Evolutionary conservation across 2,888 invertebrate species (phyloP), one percentile per base, ranked within the genome.

Genomic region (Homarus gammarus): DNA sequence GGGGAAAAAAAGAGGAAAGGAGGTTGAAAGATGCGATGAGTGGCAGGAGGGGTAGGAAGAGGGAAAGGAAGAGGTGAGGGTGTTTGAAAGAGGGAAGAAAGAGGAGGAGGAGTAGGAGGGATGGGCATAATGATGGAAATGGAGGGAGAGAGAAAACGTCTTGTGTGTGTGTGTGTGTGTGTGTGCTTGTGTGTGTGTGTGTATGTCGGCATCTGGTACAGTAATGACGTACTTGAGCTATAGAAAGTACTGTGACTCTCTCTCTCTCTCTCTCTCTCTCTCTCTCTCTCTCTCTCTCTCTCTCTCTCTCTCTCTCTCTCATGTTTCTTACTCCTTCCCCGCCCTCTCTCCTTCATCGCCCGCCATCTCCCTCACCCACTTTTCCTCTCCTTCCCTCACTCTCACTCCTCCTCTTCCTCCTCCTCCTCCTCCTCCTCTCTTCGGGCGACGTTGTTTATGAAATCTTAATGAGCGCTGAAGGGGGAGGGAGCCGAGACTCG

Each of bases 121-220:
- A 56, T 8, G 18, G 31, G 38, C 1, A 6, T 2, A 6, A 38
- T 22, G n/a, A n/a, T 12, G 44, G 12, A 12, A 44, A 44, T 8
- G 44, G 12, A 12, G 12, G 12, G 44, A 12, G 12, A 44, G 44
- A 44, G 44, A 44, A 44, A 12, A 12, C 5, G 44, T 36, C n/a
- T 6, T 56, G 33, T 78, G 56, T 78, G 56, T 78, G 78, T 78
- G 78, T 78, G 78, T 78, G 78, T 78, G 56, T 78, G 78, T 44
- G 12, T 44, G 44, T 44, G 5, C n/a, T n/a, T 44, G 6, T 44
- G 12, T 44, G 44, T 44, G 44, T 44, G 56, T 22, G 56, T 56
- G 56, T 56, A 56, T 56, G 56, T 56, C 18, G 0, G 49, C 77
- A 49, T 56, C 51, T 78, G 78, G 78, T 51, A 51, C 49, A 56